A percentile compares a stretch with the other conserved stretches of the same genome.
These are phyloP conservation scores for Chauna torquata DNA, from an alignment of 2,113 vertebrate genomes.

Conservation along the genomic window DNA sequence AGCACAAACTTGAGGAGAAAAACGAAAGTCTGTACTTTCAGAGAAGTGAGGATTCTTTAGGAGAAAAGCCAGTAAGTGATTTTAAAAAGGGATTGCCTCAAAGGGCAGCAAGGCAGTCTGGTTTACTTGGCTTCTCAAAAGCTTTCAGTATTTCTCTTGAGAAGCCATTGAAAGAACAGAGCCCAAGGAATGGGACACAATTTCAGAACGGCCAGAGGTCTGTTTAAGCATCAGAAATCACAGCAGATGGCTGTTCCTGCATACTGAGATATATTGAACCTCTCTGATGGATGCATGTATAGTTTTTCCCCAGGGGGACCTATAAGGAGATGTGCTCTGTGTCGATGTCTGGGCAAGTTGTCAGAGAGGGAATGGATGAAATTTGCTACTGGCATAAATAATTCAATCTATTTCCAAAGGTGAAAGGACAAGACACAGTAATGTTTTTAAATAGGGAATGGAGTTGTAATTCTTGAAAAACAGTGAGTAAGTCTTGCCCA, in stretches of 20 bases:
- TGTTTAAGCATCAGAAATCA: background rate
- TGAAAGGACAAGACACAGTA: background rate
- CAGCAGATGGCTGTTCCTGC: background rate
- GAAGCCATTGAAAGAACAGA: background rate
- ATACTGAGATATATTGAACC: background rate
- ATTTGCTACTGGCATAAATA: background rate
- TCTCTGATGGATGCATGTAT: too few relatives aligned
- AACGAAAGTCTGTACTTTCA: background rate
- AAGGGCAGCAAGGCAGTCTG: background rate
- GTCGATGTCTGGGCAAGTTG: fast-evolving
- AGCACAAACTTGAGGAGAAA: background rate
- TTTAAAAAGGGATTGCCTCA: background rate
- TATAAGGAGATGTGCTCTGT: background rate
- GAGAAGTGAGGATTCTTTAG: background rate
- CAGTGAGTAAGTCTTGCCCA: background rate
- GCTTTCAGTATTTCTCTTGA: background rate
- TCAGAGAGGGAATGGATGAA: background rate
- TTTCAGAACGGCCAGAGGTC: background rate
- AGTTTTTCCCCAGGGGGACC: background rate
- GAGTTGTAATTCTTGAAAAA: background rate
- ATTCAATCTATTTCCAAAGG: background rate
- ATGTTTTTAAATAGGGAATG: background rate
- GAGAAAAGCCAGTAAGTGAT: background rate
- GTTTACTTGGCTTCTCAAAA: background rate
- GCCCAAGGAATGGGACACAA: background rate